Evolutionary conservation across 2,113 vertebrate genomes (phyloP).

Genomic region (Morone saxatilis): DNA sequence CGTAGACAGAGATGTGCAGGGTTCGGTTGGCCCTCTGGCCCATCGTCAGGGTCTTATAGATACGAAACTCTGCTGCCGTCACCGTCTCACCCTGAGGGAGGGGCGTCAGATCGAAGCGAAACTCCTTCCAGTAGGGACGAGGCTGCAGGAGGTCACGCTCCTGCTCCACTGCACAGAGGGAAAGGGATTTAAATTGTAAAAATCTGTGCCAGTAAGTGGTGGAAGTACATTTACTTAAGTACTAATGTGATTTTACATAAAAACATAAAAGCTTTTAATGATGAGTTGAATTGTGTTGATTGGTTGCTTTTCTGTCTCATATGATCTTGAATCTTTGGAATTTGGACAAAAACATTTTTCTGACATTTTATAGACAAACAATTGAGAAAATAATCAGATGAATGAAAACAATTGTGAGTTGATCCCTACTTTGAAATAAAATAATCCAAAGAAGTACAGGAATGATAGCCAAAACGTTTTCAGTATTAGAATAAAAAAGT

Average conservation of each 20-base stretch:
- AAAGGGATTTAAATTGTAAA: no score
- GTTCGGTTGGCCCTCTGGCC: slow-evolving; percentile 85
- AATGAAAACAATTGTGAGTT: not conserved
- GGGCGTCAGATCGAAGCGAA: slow-evolving; percentile 93
- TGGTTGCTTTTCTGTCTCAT: no score
- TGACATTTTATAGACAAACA: no score
- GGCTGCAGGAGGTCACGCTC: slow-evolving; percentile 88
- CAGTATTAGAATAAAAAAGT: not conserved
- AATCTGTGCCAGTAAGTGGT: no score
- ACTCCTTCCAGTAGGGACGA: slow-evolving; percentile 96
- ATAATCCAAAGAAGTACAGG: not conserved
- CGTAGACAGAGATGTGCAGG: slow-evolving; percentile 92
- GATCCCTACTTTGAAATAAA: not conserved
- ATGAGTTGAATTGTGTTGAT: no score
- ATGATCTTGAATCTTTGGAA: no score
- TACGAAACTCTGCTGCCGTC: slow-evolving; percentile 93
- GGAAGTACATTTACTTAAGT: no score
- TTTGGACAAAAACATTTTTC: no score
- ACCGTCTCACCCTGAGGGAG: slow-evolving; percentile 91
- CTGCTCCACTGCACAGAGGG: slow-evolving; percentile 89
- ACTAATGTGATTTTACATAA: no score
- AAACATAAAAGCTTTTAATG: no score
- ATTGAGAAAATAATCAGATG: no score
- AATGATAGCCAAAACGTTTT: not conserved
- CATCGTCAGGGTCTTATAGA: slow-evolving; percentile 91